These are phyloP conservation scores for Cynoglossus semilaevis DNA, from an alignment of 2,113 vertebrate species.

Conservation along the genomic window DNA sequence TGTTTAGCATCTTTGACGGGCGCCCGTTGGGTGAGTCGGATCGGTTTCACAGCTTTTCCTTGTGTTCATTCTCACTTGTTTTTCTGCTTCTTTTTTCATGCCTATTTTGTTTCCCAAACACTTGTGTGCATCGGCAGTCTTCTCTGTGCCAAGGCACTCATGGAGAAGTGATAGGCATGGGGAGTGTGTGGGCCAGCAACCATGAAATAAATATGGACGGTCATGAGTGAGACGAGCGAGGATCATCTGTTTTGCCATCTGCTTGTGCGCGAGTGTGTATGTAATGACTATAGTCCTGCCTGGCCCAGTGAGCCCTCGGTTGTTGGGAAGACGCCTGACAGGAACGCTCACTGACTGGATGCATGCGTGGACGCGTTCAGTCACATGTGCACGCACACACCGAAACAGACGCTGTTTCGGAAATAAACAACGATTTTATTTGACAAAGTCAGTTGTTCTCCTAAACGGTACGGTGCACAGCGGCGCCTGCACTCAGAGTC, in stretches of 20 bases:
- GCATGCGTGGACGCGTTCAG: constrained; percentile 5
- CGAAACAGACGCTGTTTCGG: constrained; percentile 19
- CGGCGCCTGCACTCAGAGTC: constrained; percentile 8
- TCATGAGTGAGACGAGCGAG: constrained; percentile 77
- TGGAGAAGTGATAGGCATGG: constrained; percentile 70
- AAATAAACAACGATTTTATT: constrained; percentile 19
- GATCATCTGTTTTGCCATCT: constrained; percentile 84
- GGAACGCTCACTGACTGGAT: constrained; percentile 42
- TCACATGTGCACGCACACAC: constrained; percentile 25
- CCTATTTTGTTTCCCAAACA: constrained; percentile 71
- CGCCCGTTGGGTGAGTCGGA: constrained; percentile 36
- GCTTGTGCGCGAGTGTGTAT: constrained; percentile 71
- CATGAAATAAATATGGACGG: constrained; percentile 83
- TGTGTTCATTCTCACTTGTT: constrained; percentile 23
- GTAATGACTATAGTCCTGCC: constrained; percentile 72
- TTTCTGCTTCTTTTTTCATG: constrained; percentile 56
- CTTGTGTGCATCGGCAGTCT: constrained; percentile 63
- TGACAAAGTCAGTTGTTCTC: constrained; percentile 32
- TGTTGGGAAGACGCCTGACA: constrained; percentile 46
- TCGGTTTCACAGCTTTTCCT: constrained; percentile 58
- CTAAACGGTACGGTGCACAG: constrained; percentile 34
- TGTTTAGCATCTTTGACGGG: constrained; percentile 72
- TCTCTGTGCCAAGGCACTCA: constrained; percentile 68
- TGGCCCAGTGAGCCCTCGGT: constrained; percentile 62
- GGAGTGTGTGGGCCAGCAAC: constrained; percentile 74